Evolutionary conservation across 1,140 invertebrate genomes (phyloP).

Genomic region (Microplitis mediator): DNA sequence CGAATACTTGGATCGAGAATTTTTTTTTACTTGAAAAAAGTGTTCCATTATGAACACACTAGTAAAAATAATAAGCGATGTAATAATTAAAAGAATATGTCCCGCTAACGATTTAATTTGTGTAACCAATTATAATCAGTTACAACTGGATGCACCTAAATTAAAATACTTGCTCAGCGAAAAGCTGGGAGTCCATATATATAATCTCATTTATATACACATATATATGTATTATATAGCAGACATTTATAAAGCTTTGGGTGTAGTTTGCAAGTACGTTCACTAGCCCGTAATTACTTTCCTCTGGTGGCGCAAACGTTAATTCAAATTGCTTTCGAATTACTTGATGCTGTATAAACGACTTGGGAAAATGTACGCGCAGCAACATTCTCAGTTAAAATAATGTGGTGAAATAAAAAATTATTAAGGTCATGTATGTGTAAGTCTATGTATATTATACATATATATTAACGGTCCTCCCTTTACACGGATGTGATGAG

Average conservation of each 20-base stretch:
- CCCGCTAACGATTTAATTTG: slow-evolving; percentile 43
- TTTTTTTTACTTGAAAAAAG: no score
- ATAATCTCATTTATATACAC: background rate
- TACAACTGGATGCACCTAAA: slow-evolving; percentile 25
- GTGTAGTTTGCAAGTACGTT: slow-evolving; percentile 16
- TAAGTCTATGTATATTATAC: no score
- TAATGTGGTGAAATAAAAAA: background rate
- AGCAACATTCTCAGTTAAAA: background rate
- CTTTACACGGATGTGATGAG: background rate
- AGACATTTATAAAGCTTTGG: no score
- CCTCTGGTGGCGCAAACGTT: slow-evolving; percentile 47
- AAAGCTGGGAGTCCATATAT: background rate
- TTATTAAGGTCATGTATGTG: no score
- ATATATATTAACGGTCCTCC: no score
- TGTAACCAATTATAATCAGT: slow-evolving; percentile 52
- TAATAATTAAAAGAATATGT: background rate
- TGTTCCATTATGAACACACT: no score
- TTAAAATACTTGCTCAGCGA: background rate
- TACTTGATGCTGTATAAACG: slow-evolving; percentile 39
- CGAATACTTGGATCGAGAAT: no score
- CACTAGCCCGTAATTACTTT: slow-evolving; percentile 52
- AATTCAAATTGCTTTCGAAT: slow-evolving; percentile 57
- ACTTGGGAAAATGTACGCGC: background rate
- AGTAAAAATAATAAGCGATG: background rate
- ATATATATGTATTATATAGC: no score